These are phyloP conservation scores for Drosophila albomicans DNA, from an alignment of 1,140 invertebrate species.

Conservation along the genomic window DNA sequence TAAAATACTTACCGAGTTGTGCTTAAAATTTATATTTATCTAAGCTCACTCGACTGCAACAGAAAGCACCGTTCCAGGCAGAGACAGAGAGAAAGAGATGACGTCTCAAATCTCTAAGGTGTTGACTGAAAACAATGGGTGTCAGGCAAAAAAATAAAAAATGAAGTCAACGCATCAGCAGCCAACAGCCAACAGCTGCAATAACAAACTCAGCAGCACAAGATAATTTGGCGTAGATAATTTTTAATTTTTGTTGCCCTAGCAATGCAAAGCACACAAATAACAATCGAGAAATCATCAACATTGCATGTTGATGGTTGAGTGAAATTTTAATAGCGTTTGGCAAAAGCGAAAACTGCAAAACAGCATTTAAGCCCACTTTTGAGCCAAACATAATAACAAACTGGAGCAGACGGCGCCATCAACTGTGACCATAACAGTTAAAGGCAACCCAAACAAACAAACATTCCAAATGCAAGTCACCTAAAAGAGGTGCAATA, in stretches of 20 bases:
- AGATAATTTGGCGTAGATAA: constrained; percentile 71
- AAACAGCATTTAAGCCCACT: constrained; percentile 26
- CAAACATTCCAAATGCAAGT: not conserved
- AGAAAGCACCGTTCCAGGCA: constrained; percentile 59
- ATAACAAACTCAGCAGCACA: constrained; percentile 17
- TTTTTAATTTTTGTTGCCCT: constrained; percentile 55
- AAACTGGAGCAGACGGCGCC: constrained; percentile 54
- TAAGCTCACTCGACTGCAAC: constrained; percentile 63
- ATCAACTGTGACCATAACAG: constrained; percentile 61
- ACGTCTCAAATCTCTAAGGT: constrained; percentile 17
- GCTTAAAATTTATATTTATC: constrained; percentile 52
- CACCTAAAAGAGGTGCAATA: not conserved
- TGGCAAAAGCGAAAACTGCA: constrained; percentile 63
- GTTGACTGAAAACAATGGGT: constrained; percentile 54
- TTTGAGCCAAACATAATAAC: not conserved
- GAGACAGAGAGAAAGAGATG: constrained; percentile 17
- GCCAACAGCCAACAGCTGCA: not conserved
- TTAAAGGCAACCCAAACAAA: not conserved
- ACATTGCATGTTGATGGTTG: constrained; percentile 55
- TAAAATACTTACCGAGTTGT: constrained; percentile 22
- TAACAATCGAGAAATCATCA: constrained; percentile 62
- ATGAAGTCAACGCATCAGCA: constrained; percentile 47
- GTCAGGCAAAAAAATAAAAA: constrained; percentile 25
- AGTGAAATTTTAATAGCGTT: constrained; percentile 45
- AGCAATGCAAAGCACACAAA: constrained; percentile 5